Conservation (phyloP, 1,140 invertebrate genomes). For the Ganaspis sp. region DNA sequence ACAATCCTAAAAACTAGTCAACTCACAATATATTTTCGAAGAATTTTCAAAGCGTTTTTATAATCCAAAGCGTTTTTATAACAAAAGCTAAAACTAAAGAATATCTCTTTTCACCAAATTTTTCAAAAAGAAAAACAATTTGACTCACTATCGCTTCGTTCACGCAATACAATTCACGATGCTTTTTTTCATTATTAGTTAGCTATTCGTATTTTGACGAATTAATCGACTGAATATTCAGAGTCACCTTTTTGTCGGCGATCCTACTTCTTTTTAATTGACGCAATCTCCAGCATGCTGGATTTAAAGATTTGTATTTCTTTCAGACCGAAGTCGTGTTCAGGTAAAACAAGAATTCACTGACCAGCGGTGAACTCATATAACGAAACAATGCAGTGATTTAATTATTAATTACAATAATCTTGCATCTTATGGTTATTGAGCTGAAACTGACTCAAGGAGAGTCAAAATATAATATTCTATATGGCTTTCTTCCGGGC, state of each 20-base stretch:
- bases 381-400: neutral
- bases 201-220: neutral
- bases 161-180: constrained; percentile 41
- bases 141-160: constrained; percentile 10
- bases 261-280: constrained; percentile 54
- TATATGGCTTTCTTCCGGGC: constrained; percentile 14
- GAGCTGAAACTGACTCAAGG: constrained; percentile 5
- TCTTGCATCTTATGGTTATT: neutral
- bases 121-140: neutral
- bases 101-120: neutral
- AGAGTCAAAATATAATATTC: constrained; percentile 14
- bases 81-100: neutral
- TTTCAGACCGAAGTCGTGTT: constrained; percentile 13
- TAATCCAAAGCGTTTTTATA: neutral
- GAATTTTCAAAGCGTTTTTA: neutral
- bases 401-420: constrained; percentile 1
- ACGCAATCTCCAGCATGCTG: constrained; percentile 47
- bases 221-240: constrained; percentile 25
- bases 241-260: constrained; percentile 1
- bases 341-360: constrained; percentile 12
- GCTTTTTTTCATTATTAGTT: constrained; percentile 19
- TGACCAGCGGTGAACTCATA: neutral
- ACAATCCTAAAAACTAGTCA: neutral
- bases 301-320: constrained; percentile 4
- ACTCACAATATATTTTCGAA: neutral